Conservation (phyloP, 2,888 invertebrate genomes). For the Unio delphinus region DNA sequence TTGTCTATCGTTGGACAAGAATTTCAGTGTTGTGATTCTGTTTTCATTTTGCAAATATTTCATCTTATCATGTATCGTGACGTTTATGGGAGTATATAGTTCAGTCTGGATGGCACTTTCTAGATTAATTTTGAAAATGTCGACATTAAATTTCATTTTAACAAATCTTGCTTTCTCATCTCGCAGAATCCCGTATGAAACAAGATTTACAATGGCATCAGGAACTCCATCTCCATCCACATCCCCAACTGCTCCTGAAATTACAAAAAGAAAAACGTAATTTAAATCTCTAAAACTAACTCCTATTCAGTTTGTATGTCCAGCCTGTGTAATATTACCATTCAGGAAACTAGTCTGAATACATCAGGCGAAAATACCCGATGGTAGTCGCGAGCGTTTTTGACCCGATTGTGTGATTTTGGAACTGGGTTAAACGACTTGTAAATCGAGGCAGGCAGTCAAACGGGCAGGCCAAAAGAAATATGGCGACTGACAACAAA, state of each 20-base stretch:
- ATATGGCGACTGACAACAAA: too few species aligned
- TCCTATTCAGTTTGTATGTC: too few species aligned
- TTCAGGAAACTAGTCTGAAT: too few species aligned
- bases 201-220: slow-evolving; percentile 52
- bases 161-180: slow-evolving; percentile 44
- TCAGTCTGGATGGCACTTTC: slow-evolving; percentile 34
- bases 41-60: slow-evolving; percentile 32
- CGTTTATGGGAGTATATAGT: slow-evolving; percentile 37
- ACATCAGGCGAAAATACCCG: too few species aligned
- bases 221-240: slow-evolving; percentile 61
- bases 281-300: too few species aligned
- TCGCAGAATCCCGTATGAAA: slow-evolving; percentile 46
- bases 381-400: too few species aligned
- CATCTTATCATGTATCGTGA: slow-evolving; percentile 39
- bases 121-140: slow-evolving; percentile 43
- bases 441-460: too few species aligned
- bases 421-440: too few species aligned
- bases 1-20: slow-evolving; percentile 31
- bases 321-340: too few species aligned
- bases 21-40: slow-evolving; percentile 33
- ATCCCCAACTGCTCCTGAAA: slow-evolving; percentile 61
- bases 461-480: too few species aligned
- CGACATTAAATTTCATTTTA: slow-evolving; percentile 51
- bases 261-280: slow-evolving; percentile 1
- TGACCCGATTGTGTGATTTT: too few species aligned